Percentiles rank a stretch among this genome's conserved stretches.
Conservation (phyloP, 2,888 invertebrate species). For the Laothoe populi region DNA sequence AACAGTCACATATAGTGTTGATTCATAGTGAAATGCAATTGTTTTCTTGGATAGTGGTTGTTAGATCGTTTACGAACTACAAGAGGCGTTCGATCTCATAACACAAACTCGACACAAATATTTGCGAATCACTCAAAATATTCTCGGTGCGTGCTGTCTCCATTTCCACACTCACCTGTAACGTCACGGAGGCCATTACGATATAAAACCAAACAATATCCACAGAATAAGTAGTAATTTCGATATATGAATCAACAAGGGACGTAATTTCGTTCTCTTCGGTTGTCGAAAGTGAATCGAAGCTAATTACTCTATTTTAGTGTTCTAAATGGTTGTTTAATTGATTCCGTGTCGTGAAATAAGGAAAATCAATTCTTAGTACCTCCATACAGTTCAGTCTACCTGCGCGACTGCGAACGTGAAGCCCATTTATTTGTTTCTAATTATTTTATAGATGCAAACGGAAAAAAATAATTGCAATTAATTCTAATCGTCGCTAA, state of each 20-base stretch:
- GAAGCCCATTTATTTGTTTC: conserved; percentile 13
- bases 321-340: conserved; percentile 63
- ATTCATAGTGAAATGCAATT: too few relatives aligned
- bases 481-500: not conserved
- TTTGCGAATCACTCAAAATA: too few relatives aligned
- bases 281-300: conserved; percentile 60
- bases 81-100: too few relatives aligned
- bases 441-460: conserved; percentile 4
- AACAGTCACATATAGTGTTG: too few relatives aligned
- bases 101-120: too few relatives aligned
- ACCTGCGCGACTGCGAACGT: conserved; percentile 31
- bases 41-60: too few relatives aligned
- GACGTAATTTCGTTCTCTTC: conserved; percentile 46
- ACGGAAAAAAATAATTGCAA: not conserved
- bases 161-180: not conserved
- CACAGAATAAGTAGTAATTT: not conserved
- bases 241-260: conserved; percentile 39
- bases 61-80: too few relatives aligned
- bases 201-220: too few relatives aligned
- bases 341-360: conserved; percentile 63
- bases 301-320: conserved; percentile 65
- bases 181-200: too few relatives aligned
- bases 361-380: conserved; percentile 44
- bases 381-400: conserved; percentile 42
- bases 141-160: too few relatives aligned